Evolutionary conservation across 2,113 vertebrate species (phyloP), one percentile per base, ranked within the genome.

Genomic region (Trochalopteron elliotii): DNA sequence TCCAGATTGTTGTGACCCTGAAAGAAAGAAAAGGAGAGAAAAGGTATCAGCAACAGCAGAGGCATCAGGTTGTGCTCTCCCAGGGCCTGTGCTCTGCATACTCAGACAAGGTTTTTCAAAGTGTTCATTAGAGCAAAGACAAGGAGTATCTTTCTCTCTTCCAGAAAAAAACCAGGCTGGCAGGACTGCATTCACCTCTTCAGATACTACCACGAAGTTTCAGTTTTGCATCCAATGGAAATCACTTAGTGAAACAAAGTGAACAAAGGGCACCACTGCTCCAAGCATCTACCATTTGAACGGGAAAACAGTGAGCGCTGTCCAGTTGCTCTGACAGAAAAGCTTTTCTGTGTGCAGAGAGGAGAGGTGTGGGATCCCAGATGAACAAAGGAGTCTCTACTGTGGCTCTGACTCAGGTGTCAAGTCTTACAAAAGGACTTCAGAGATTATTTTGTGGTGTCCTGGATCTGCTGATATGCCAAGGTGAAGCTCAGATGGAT

Each of bases 1-100:
- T 45, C 98, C 98, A 20, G 98, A 97, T 77, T 99, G 99, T 94
- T 99, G 99, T 64, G 98, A 98, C 69, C 98, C 99, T 99, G 97
- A n/a, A 97, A 97, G 86, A 93, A 40, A 96, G 67, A 47, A 77
- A 45, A 82, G 25, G 67, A 63, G 16, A 83, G 65, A 59, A 44
- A 87, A 87, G 17, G 7, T 15, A 55, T 70, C 75, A 96, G 8
- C 42, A 72, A 25, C 2, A 1, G 71, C 69, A 78, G 25, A 0
- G 2, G 8, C 19, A 33, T 8, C 21, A 7, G 10, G 13, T 3
- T 20, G 4, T 44, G 67, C 33, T 76, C 23, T 37, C 12, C 35
- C 19, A 33, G 14, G 8, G 49, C 21, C 65, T 47, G 14, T 20
- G 39, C 61, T 87, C 49, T 84, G 44, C 13, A 25, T 15, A 4